Conservation (phyloP, 92 coral and sea anemone genomes). For the Epizoanthus scotinus region DNA sequence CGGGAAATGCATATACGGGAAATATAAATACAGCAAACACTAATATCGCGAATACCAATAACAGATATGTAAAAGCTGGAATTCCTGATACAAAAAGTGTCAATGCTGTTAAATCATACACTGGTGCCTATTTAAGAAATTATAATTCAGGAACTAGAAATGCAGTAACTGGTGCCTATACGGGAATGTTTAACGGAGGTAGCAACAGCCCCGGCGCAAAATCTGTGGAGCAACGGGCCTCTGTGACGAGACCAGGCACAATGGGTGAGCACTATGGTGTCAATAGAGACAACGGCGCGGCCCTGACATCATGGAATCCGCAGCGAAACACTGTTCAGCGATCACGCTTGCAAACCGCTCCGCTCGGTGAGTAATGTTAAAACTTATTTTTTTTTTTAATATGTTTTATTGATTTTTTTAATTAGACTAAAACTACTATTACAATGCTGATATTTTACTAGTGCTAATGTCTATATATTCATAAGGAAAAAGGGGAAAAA, state of each 20-base stretch:
- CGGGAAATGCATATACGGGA: slow-evolving; percentile 1
- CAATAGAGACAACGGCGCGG: background rate
- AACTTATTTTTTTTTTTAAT: too few species aligned
- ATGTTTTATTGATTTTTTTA: too few species aligned
- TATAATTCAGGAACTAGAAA: background rate
- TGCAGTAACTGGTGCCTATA: background rate
- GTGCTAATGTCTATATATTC: too few species aligned
- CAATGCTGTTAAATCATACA: background rate
- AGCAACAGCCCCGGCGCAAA: background rate
- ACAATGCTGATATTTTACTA: too few species aligned
- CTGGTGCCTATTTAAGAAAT: background rate
- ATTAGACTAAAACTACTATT: too few species aligned
- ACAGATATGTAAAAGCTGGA: background rate
- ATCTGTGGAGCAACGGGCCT: slow-evolving; percentile 1
- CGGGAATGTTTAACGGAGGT: background rate
- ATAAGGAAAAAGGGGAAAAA: too few species aligned
- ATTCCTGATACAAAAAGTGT: background rate
- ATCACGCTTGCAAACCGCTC: background rate
- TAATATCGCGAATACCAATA: background rate
- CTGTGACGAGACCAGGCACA: background rate
- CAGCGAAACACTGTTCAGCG: background rate
- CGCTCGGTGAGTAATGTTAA: slow-evolving; percentile 11
- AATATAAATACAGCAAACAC: background rate
- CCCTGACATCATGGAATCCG: background rate
- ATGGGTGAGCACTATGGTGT: background rate